Percentiles rank a stretch among this genome's conserved stretches.
Evolutionary conservation across 23 tunicate species (phyloP).

Genomic region (Phallusia fumigata): DNA sequence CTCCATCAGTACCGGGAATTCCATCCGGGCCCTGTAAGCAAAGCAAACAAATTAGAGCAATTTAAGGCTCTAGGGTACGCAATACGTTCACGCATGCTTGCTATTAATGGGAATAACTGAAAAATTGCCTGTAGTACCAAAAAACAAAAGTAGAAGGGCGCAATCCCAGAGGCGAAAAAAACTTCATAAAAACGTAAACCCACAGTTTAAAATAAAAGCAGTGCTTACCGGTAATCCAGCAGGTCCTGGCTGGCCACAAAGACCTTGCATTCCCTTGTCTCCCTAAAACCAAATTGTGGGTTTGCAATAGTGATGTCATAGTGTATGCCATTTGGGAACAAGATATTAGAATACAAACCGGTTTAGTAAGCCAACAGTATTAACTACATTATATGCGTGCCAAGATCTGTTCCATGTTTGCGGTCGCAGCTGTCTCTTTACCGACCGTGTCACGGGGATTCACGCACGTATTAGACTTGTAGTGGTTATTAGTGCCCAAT

Average conservation of each 20-base stretch:
- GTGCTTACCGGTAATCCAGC: constrained; percentile 75
- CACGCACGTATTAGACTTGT: too few species aligned
- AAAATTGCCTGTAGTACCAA: too few species aligned
- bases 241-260: constrained; percentile 87
- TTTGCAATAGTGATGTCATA: background rate
- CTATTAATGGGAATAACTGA: too few species aligned
- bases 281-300: constrained; percentile 18
- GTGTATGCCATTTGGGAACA: background rate
- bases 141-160: too few species aligned
- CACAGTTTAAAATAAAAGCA: background rate
- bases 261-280: constrained; percentile 31
- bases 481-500: background rate
- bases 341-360: background rate
- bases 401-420: background rate
- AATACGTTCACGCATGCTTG: too few species aligned
- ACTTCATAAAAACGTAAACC: too few species aligned
- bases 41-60: background rate
- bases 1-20: constrained; percentile 33
- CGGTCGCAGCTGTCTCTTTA: background rate
- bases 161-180: too few species aligned
- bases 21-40: constrained; percentile 15
- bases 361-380: background rate
- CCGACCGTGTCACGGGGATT: background rate
- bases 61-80: too few species aligned
- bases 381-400: background rate